Evolutionary conservation across 2,113 vertebrate species (phyloP).

Genomic region (Mirounga angustirostris): DNA sequence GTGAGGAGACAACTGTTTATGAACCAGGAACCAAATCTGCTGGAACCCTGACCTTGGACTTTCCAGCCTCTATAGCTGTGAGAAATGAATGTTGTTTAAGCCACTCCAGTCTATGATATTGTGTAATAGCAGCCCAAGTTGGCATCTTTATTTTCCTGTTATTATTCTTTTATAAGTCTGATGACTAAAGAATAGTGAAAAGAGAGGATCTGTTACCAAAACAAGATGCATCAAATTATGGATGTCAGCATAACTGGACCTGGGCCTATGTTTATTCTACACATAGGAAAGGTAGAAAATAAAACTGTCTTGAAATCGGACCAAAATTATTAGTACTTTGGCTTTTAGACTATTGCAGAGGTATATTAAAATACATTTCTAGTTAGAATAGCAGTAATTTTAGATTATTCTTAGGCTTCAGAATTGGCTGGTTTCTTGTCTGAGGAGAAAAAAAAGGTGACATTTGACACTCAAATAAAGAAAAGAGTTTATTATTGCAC

Average conservation of each 20-base stretch:
- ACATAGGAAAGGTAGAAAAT: background rate
- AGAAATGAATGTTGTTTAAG: background rate
- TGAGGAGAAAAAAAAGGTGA: background rate
- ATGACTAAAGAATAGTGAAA: background rate
- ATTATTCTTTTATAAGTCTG: background rate
- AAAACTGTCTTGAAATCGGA: background rate
- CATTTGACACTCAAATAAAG: constrained; percentile 28
- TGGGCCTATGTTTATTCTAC: background rate
- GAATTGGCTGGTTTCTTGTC: background rate
- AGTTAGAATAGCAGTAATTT: constrained; percentile 18
- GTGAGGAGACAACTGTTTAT: background rate
- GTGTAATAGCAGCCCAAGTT: background rate
- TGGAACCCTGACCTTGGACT: background rate
- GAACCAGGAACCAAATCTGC: background rate
- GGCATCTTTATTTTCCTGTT: constrained; percentile 5
- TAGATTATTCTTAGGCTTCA: background rate
- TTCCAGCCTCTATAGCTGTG: background rate
- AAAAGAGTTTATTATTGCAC: background rate
- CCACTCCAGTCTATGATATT: background rate
- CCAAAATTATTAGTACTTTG: background rate
- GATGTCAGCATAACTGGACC: background rate
- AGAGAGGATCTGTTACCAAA: background rate
- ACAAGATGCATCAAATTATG: background rate
- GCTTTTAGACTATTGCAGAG: background rate
- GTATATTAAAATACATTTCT: background rate